Conservation (phyloP, 2,888 invertebrate genomes). For the Eupeodes latifasciatus region DNA sequence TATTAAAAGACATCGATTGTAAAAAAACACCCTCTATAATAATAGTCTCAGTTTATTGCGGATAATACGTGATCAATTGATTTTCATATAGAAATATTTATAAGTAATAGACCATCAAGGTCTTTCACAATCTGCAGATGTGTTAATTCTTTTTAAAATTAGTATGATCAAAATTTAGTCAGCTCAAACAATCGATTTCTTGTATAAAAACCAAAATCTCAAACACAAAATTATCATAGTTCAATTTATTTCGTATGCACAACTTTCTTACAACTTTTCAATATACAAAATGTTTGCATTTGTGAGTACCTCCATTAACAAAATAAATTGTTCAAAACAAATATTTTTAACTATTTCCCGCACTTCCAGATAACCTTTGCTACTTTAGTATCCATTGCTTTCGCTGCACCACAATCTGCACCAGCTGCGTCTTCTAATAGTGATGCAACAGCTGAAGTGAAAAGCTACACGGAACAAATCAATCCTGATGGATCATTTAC, state of each 20-base stretch:
- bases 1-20: too few species aligned
- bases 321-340: not conserved
- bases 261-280: not conserved
- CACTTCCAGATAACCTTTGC: slow-evolving; percentile 2
- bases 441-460: slow-evolving; percentile 80
- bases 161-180: not conserved
- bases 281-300: not conserved
- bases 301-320: not conserved
- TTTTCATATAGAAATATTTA: not conserved
- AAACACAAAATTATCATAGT: slow-evolving; percentile 19
- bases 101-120: not conserved
- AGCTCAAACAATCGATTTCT: slow-evolving; percentile 8
- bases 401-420: slow-evolving; percentile 62
- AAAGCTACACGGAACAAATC: slow-evolving; percentile 83
- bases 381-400: not conserved
- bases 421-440: slow-evolving; percentile 78
- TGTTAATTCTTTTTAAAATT: slow-evolving; percentile 55
- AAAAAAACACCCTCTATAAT: slow-evolving; percentile 2
- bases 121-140: not conserved
- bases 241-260: not conserved
- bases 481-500: slow-evolving; percentile 84
- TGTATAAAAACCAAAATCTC: slow-evolving; percentile 40
- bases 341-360: not conserved
- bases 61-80: slow-evolving; percentile 10
- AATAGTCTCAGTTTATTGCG: not conserved